Evolutionary conservation across 2,888 invertebrate genomes (phyloP).

Genomic region (Pristionchus maxplancki): DNA sequence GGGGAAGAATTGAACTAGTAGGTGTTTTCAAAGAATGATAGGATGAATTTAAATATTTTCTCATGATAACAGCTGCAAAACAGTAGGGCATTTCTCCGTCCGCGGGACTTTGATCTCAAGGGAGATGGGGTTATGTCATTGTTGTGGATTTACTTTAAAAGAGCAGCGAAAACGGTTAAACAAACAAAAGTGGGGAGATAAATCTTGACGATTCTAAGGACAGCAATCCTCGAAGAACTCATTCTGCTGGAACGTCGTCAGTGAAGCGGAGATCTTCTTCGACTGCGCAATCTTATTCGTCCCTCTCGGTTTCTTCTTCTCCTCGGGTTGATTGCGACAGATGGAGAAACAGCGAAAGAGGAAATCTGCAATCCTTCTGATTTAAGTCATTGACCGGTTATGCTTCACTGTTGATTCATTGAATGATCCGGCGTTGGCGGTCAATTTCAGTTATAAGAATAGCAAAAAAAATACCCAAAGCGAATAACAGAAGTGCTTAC

Average conservation of each 20-base stretch:
- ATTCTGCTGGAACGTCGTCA: neutral
- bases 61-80: neutral
- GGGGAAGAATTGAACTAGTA: neutral
- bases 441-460: too few species aligned
- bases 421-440: too few species aligned
- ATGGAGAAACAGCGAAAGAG: neutral
- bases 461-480: too few species aligned
- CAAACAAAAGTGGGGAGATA: neutral
- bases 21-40: neutral
- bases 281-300: neutral
- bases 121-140: too few species aligned
- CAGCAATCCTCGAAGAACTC: slow-evolving; percentile 30
- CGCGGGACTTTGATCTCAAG: too few species aligned
- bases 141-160: too few species aligned
- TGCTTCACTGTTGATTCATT: neutral
- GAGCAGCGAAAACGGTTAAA: too few species aligned
- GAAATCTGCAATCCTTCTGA: neutral
- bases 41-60: neutral
- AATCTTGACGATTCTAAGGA: neutral
- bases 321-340: neutral
- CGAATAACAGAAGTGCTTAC: too few species aligned
- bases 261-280: neutral
- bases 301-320: neutral
- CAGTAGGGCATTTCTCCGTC: too few species aligned
- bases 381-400: neutral